Conservation (phyloP, 2,113 vertebrate genomes). For the Dromaius novaehollandiae region DNA sequence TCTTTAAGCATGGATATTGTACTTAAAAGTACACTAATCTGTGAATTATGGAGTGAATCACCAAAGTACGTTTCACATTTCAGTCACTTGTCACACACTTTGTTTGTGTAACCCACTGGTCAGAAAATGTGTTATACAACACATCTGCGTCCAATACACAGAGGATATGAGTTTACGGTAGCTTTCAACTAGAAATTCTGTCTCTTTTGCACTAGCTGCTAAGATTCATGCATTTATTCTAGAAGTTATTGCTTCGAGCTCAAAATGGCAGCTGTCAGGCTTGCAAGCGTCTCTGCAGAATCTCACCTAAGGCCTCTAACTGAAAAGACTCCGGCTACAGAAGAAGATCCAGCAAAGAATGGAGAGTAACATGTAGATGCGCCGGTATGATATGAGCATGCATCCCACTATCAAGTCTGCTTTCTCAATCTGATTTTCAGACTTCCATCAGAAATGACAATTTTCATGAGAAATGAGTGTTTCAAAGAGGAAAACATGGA, state of each 20-base stretch:
- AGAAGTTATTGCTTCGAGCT: background rate
- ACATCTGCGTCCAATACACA: background rate
- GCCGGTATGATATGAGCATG: background rate
- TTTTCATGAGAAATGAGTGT: background rate
- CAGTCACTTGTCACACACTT: background rate
- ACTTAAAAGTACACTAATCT: background rate
- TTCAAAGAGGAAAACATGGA: background rate
- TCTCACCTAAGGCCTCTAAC: background rate
- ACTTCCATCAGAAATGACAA: background rate
- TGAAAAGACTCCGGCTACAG: background rate
- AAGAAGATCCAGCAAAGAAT: background rate
- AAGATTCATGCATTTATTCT: background rate
- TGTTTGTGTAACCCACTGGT: background rate
- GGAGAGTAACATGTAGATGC: background rate
- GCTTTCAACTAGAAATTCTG: constrained; percentile 9
- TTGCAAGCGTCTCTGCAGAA: background rate
- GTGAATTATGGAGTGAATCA: background rate
- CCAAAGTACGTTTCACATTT: background rate
- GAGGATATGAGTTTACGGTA: background rate
- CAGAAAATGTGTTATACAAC: constrained; percentile 12
- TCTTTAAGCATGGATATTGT: background rate
- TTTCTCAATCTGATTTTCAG: background rate
- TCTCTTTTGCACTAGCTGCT: background rate
- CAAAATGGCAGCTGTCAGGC: background rate
- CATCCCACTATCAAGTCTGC: background rate